Evolutionary conservation across 2,888 invertebrate genomes (phyloP).

Genomic region (Plagodis dolabraria): DNA sequence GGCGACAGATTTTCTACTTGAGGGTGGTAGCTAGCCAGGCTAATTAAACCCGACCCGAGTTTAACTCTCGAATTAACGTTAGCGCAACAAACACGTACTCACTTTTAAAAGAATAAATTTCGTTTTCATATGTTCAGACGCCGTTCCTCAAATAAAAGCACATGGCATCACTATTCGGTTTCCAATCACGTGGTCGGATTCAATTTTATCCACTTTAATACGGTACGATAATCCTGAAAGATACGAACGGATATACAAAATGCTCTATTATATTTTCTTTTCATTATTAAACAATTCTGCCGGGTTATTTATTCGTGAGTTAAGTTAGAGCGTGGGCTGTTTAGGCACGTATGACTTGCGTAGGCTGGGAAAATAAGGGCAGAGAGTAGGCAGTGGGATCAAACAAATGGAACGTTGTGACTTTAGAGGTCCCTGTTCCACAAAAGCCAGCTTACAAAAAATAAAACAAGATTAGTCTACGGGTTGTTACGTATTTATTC

Average conservation of each 20-base stretch:
- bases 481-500: too few relatives aligned
- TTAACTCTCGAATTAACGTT: too few relatives aligned
- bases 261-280: conserved; percentile 44
- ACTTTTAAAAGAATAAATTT: too few relatives aligned
- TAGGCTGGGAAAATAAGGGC: conserved; percentile 2
- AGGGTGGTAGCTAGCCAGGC: too few relatives aligned
- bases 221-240: conserved; percentile 55
- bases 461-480: too few relatives aligned
- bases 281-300: conserved; percentile 39
- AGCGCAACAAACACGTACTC: too few relatives aligned
- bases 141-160: background rate
- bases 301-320: conserved; percentile 28
- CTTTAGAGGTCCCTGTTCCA: too few relatives aligned
- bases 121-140: too few relatives aligned
- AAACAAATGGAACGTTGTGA: background rate
- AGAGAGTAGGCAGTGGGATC: background rate
- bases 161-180: conserved; percentile 22
- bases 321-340: conserved; percentile 9
- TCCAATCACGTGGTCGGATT: conserved; percentile 46
- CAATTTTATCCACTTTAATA: conserved; percentile 58
- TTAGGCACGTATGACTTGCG: conserved; percentile 11
- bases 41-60: too few relatives aligned
- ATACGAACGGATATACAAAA: conserved; percentile 52
- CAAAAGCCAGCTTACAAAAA: too few relatives aligned
- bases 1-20: too few relatives aligned